phyloP scores from a whole-genome alignment of 2,888 invertebrate genomes.

The Geotrupes spiniger region DNA sequence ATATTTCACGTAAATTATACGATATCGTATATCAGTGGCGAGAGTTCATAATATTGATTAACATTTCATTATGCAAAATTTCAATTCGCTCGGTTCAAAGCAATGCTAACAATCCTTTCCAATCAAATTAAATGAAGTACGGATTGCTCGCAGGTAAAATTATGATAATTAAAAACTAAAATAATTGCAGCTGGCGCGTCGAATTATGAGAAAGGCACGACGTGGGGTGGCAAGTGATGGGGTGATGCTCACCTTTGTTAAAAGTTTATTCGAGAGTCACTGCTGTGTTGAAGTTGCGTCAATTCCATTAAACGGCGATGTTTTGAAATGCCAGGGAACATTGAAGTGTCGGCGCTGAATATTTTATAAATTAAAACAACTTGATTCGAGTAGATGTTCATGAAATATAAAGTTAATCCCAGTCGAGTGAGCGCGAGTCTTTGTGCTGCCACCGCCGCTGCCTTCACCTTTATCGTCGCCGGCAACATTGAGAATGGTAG shows the following conservation, averaged over 20 bases:
- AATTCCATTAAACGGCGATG: slow-evolving; percentile 17
- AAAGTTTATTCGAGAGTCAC: slow-evolving; percentile 1
- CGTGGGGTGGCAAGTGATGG: neutral
- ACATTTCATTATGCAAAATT: too few relatives aligned
- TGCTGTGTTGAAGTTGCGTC: slow-evolving; percentile 9
- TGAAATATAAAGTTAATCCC: slow-evolving; percentile 21
- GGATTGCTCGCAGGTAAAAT: too few relatives aligned
- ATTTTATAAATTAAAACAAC: slow-evolving; percentile 22
- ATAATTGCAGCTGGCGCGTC: neutral
- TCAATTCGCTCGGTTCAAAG: too few relatives aligned
- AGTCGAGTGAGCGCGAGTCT: slow-evolving; percentile 12
- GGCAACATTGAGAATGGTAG: too few relatives aligned
- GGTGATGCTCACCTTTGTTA: slow-evolving; percentile 3
- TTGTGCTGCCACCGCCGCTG: slow-evolving; percentile 11
- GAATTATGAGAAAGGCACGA: neutral
- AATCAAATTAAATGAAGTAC: too few relatives aligned
- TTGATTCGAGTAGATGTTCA: slow-evolving; percentile 18
- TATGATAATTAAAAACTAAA: slow-evolving; percentile 5
- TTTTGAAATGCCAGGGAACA: slow-evolving; percentile 14
- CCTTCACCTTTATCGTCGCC: neutral
- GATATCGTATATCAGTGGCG: too few relatives aligned
- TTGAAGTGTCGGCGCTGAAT: slow-evolving; percentile 16
- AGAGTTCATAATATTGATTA: too few relatives aligned
- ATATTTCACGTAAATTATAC: too few relatives aligned
- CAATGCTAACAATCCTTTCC: too few relatives aligned